A percentile compares a stretch with the other conserved stretches of the same genome.
Conservation (phyloP, 1,140 invertebrate species). For the Hirudo medicinalis region DNA sequence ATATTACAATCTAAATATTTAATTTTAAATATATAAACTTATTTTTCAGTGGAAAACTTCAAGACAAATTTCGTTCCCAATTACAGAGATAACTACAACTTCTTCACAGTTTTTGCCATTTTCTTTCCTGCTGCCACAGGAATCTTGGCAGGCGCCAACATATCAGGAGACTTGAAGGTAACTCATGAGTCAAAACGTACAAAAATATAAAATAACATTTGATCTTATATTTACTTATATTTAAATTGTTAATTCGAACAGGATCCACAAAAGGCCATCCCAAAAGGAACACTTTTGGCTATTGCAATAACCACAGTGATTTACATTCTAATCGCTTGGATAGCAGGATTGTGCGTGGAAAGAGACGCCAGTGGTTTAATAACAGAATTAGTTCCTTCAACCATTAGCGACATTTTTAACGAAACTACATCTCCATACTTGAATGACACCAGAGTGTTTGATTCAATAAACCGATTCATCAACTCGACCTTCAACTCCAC, state of each 20-base stretch:
- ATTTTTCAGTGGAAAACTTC: slow-evolving; percentile 44
- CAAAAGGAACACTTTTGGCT: slow-evolving; percentile 67
- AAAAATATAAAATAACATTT: background rate
- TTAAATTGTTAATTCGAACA: slow-evolving; percentile 33
- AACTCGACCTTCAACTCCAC: slow-evolving; percentile 20
- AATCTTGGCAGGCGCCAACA: slow-evolving; percentile 90
- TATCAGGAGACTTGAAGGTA: slow-evolving; percentile 82
- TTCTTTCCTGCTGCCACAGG: slow-evolving; percentile 92
- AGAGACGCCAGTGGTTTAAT: slow-evolving; percentile 67
- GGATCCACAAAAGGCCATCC: slow-evolving; percentile 57
- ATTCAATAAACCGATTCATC: background rate
- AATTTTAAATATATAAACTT: background rate
- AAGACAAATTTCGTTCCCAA: slow-evolving; percentile 58
- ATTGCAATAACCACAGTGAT: slow-evolving; percentile 68
- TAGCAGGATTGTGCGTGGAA: slow-evolving; percentile 53
- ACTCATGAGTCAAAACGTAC: too few relatives aligned
- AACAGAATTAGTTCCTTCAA: slow-evolving; percentile 10
- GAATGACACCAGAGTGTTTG: background rate
- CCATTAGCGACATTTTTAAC: background rate
- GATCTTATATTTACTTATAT: background rate
- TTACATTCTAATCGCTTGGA: slow-evolving; percentile 66
- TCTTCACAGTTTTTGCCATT: slow-evolving; percentile 84
- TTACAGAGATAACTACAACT: slow-evolving; percentile 52
- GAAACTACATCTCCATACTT: background rate
- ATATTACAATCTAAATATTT: slow-evolving; percentile 17